Evolutionary conservation across 2,113 vertebrate species (phyloP).

Genomic region (Phocoena sinus): DNA sequence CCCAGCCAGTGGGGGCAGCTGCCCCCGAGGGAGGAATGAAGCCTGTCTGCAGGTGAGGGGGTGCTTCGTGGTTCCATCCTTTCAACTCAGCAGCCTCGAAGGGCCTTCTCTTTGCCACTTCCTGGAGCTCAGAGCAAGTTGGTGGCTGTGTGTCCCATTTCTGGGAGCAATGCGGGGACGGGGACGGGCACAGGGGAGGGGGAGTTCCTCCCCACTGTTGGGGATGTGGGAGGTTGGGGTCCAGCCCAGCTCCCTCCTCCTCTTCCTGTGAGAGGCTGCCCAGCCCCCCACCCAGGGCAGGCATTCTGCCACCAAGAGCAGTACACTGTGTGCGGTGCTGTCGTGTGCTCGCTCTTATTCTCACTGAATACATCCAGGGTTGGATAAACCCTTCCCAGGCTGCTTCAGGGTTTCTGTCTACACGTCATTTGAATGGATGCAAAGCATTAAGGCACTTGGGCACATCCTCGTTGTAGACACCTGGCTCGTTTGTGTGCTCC

Average conservation of each 20-base stretch:
- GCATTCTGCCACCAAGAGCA: not conserved
- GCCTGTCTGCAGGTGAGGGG: too few species aligned
- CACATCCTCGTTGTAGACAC: too few species aligned
- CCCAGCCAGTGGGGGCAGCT: rapidly evolving
- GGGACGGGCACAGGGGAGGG: not conserved
- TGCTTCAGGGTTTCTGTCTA: not conserved
- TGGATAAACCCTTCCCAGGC: not conserved
- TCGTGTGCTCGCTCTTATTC: rapidly evolving
- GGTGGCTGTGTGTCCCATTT: not conserved
- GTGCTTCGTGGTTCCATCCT: not conserved
- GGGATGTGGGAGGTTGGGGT: not conserved
- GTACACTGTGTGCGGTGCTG: rapidly evolving
- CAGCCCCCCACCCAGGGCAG: rapidly evolving
- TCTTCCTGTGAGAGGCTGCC: not conserved
- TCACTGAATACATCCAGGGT: not conserved
- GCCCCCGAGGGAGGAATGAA: too few species aligned
- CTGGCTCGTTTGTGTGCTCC: too few species aligned
- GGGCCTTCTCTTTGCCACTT: not conserved
- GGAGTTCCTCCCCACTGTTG: too few species aligned
- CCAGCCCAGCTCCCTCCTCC: not conserved
- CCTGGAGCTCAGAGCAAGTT: not conserved
- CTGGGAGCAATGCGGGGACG: too few species aligned
- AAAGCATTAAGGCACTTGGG: not conserved
- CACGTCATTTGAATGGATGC: too few species aligned
- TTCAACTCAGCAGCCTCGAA: not conserved